phyloP scores from a whole-genome alignment of 1,140 invertebrate species.

The Anagrus nilaparvatae region DNA sequence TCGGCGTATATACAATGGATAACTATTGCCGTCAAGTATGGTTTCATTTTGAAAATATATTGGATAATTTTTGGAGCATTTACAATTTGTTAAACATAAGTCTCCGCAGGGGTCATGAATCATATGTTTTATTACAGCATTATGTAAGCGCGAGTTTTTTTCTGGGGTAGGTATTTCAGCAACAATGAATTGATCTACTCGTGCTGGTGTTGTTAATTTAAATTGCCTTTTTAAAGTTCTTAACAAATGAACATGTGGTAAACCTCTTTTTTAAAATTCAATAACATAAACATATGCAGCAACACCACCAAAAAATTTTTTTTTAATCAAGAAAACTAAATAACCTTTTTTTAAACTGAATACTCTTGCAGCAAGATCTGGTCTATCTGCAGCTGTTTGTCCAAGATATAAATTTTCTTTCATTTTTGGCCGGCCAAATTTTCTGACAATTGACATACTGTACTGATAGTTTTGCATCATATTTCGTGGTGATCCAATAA shows the following conservation, averaged over 20 bases:
- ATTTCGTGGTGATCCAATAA: constrained; percentile 32
- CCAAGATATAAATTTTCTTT: constrained; percentile 19
- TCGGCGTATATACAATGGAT: neutral
- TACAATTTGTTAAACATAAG: neutral
- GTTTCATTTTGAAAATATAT: neutral
- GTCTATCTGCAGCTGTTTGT: constrained; percentile 21
- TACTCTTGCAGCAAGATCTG: constrained; percentile 21
- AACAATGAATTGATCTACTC: too few species aligned
- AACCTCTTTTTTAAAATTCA: constrained; percentile 19
- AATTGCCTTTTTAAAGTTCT: too few species aligned
- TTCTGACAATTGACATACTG: constrained; percentile 42
- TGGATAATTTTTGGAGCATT: neutral
- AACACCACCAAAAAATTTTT: constrained; percentile 6
- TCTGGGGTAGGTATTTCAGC: too few species aligned
- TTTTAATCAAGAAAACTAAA: constrained; percentile 12
- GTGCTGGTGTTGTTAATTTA: too few species aligned
- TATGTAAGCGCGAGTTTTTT: too few species aligned
- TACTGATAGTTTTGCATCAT: constrained; percentile 42
- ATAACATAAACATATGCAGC: constrained; percentile 19
- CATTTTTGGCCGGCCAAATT: constrained; percentile 33
- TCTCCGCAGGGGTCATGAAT: neutral
- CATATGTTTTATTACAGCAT: too few species aligned
- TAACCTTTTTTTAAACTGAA: constrained; percentile 17
- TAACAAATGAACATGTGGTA: too few species aligned
- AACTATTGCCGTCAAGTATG: neutral